These are phyloP conservation scores for Panthera uncia DNA, from an alignment of 2,113 vertebrate species.

Conservation along the genomic window DNA sequence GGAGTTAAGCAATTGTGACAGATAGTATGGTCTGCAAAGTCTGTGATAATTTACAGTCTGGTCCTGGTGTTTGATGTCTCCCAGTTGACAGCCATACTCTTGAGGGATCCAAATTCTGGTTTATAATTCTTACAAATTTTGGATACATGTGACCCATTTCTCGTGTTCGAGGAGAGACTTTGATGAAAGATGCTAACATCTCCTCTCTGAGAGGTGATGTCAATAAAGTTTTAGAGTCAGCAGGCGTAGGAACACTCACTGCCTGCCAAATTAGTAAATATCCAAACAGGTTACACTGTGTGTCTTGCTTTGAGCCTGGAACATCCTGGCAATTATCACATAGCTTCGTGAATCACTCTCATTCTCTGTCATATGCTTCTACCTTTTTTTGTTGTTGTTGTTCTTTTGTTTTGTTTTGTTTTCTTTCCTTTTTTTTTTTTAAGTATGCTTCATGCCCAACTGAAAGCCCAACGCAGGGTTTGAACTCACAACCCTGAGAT, in stretches of 20 bases:
- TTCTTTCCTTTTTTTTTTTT: too few relatives aligned
- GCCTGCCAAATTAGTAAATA: neutral
- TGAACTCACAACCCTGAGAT: too few relatives aligned
- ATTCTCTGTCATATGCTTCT: conserved; percentile 1
- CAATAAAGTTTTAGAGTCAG: neutral
- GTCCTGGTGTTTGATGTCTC: neutral
- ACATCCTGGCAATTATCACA: conserved; percentile 48
- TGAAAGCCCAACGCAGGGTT: too few relatives aligned
- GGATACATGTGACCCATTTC: neutral
- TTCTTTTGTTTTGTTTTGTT: too few relatives aligned
- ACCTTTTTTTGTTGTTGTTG: conserved; percentile 39
- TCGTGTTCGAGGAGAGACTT: neutral
- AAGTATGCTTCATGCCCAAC: too few relatives aligned
- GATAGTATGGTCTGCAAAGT: neutral
- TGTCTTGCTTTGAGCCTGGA: neutral
- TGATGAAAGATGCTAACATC: neutral
- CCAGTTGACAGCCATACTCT: neutral
- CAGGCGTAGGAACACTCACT: neutral
- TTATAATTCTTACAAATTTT: neutral
- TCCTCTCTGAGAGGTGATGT: neutral
- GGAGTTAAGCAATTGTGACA: neutral
- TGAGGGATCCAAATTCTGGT: neutral
- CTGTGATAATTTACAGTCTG: neutral
- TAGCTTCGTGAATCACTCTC: conserved; percentile 13
- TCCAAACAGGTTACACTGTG: neutral